Evolutionary conservation across 2,888 invertebrate genomes (phyloP).

Genomic region (Lypha dubia): DNA sequence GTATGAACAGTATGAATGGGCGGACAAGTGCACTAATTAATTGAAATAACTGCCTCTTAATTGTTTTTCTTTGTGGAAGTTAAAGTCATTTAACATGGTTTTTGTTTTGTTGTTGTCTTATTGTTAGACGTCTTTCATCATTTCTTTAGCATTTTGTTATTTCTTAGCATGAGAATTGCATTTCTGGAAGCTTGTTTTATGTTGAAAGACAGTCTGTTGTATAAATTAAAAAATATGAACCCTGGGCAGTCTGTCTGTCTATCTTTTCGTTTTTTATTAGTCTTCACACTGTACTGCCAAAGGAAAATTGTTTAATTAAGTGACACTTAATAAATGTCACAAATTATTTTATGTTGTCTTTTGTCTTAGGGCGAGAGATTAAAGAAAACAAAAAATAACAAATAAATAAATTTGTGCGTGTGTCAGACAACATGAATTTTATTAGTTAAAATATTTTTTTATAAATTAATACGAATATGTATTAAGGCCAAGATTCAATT

Average conservation of each 20-base stretch:
- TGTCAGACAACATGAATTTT: constrained; percentile 24
- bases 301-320: constrained; percentile 64
- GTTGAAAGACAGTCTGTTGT: constrained; percentile 38
- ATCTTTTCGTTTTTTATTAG: constrained; percentile 4
- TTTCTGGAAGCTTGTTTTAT: constrained; percentile 5
- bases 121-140: constrained; percentile 1
- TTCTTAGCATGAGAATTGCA: constrained; percentile 30
- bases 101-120: no score
- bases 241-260: constrained; percentile 27
- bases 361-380: constrained; percentile 10
- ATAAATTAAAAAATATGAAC: constrained; percentile 27
- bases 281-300: constrained; percentile 1
- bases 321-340: constrained; percentile 58
- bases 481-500: constrained; percentile 17
- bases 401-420: neutral
- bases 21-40: constrained; percentile 68
- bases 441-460: constrained; percentile 10
- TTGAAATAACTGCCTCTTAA: constrained; percentile 71
- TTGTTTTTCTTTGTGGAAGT: constrained; percentile 60
- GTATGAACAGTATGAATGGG: constrained; percentile 17
- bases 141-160: constrained; percentile 18
- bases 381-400: neutral
- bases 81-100: constrained; percentile 35
- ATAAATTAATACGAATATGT: neutral
- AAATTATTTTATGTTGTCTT: constrained; percentile 20